phyloP scores from a whole-genome alignment of 2,113 vertebrate genomes.

The Rhea americana region DNA sequence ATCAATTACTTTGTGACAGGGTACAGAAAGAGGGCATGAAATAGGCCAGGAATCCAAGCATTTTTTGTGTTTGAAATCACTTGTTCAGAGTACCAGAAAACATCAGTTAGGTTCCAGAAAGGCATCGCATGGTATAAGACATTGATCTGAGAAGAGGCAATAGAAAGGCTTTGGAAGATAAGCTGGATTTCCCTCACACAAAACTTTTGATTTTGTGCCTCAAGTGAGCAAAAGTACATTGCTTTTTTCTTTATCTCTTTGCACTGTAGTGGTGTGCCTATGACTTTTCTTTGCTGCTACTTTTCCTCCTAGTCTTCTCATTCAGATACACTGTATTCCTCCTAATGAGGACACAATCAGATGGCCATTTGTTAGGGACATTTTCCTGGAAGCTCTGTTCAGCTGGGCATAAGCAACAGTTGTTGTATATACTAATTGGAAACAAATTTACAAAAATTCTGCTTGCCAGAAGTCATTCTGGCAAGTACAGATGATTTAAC shows the following conservation, averaged over 20 bases:
- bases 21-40: not conserved
- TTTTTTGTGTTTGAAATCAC: constrained; percentile 11
- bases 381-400: constrained; percentile 40
- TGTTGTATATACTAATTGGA: constrained; percentile 40
- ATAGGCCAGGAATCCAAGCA: not conserved
- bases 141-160: constrained; percentile 19
- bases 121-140: not conserved
- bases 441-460: constrained; percentile 28
- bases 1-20: constrained; percentile 44
- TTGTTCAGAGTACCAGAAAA: constrained; percentile 13
- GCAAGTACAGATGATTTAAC: not conserved
- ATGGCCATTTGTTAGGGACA: not conserved
- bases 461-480: constrained; percentile 17
- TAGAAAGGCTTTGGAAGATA: not conserved
- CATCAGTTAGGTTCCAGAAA: not conserved
- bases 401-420: constrained; percentile 14
- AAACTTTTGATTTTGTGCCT: not conserved
- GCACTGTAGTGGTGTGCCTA: not conserved
- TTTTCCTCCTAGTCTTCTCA: not conserved
- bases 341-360: not conserved
- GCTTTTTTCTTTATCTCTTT: not conserved
- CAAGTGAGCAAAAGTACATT: not conserved
- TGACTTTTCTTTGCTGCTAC: not conserved
- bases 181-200: not conserved
- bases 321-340: constrained; percentile 11